Base-by-base conservation (phyloP, 1,140 invertebrate species). In the Chymomyza costata region DNA sequence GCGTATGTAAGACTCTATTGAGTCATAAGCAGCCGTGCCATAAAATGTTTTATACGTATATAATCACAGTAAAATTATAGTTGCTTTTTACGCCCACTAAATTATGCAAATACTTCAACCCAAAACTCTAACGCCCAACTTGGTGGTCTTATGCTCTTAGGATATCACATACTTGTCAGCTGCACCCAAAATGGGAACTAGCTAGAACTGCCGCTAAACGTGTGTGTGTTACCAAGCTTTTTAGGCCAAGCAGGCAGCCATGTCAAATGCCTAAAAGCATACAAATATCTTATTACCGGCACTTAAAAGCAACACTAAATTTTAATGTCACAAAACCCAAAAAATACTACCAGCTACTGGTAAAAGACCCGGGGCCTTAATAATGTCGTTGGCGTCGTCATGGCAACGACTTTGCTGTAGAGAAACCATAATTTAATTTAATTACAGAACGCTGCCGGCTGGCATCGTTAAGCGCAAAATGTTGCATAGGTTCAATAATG, bases 221-320 rank as follows among this genome's bases (percentile, higher is more conserved):
- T 56, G 6, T n/a, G 40, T 13, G 40, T n/a, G 14, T 5, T n/a
- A 16, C 1, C 15, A 30, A 28, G 41, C 25, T 5, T n/a, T 13
- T 21, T 11, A 19, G 6, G 44, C 31, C 13, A 13, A n/a, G 19
- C 13, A 10, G 30, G 53, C 49, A 49, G 54, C 51, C 47, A 49
- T 51, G 47, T 52, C 35, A 38, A 45, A 31, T 51, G 45, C 32
- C 51, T 44, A 32, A 21, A 40, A 60, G 57, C 58, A 61, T 61
- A 56, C 52, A 61, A 61, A 61, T 61, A 61, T 61, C 58, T 61
- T 56, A 61, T 61, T 61, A 61, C 58, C 58, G 40, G 40, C 58
- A 61, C 58, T 61, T 61, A 61, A 61, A 50, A 61, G 58, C 58
- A 45, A 1, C 58, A 61, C 52, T 61, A 56, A 61, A 61, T 61